A percentile compares a stretch with the other conserved stretches of the same genome.
These are phyloP conservation scores for Ranitomeya imitator DNA, from an alignment of 2,113 vertebrate genomes.

Conservation along the genomic window DNA sequence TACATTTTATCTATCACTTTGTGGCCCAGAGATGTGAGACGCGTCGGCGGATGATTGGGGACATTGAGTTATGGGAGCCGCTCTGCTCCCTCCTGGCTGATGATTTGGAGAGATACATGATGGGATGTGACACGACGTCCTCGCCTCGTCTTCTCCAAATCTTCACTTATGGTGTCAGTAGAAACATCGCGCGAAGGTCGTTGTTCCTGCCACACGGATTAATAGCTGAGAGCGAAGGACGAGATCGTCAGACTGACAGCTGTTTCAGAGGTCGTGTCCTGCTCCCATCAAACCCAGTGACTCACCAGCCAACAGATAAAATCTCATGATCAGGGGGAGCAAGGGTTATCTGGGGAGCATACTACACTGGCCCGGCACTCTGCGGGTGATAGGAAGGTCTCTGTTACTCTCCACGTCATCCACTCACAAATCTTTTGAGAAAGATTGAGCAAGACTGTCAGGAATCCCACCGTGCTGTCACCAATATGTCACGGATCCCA, in stretches of 20 bases:
- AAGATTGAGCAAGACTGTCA: too few relatives aligned
- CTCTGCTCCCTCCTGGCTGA: not conserved
- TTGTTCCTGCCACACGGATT: not conserved
- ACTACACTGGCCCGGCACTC: not conserved
- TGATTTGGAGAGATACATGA: not conserved
- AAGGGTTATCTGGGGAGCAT: too few relatives aligned
- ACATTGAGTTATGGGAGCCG: conserved; percentile 13
- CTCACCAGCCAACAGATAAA: not conserved
- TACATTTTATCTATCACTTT: conserved; percentile 27
- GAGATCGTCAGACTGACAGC: not conserved
- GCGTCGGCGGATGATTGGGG: not conserved
- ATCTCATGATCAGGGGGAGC: not conserved
- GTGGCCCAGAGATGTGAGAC: not conserved
- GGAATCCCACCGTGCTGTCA: too few relatives aligned
- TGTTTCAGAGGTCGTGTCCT: not conserved
- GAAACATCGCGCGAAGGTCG: conserved; percentile 21
- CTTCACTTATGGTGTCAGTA: not conserved
- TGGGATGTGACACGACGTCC: conserved; percentile 13
- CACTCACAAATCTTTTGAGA: too few relatives aligned
- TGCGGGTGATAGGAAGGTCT: too few relatives aligned
- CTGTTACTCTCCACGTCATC: too few relatives aligned
- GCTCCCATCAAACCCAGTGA: not conserved
- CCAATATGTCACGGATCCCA: too few relatives aligned
- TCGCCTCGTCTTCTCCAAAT: not conserved
- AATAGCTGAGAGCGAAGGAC: not conserved